Evolutionary conservation across 2,797 vertebrate genomes (phyloP), one percentile per base, ranked within the genome.

Genomic region (Knipowitschia caucasica): DNA sequence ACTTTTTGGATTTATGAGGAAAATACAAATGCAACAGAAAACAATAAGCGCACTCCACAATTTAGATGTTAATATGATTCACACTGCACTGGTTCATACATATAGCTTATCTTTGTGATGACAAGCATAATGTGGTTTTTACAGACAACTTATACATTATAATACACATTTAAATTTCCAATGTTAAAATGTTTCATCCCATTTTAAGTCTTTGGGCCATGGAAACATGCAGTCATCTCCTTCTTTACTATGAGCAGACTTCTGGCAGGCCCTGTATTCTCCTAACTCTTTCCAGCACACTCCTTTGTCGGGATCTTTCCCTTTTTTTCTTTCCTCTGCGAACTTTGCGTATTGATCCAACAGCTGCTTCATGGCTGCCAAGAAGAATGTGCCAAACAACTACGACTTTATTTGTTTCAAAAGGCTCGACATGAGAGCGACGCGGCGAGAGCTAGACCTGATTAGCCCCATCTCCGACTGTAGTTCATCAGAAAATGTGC

Each of bases 341-440:
- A 79, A 86, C 79, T 82, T 84, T 78, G 78, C 53, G 70, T 85
- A 86, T 89, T 80, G 87, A 89, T 87, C 87, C 84, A 85, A 83
- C 86, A 87, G 85, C 84, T 88, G 86, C 84, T 77, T 81, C 75
- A 73, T 67, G 73, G 77, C 78, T 80, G 81, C 82, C 84, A 82
- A 82, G 71, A 81, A 82, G 80, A 82, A 84, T 69, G 80, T 78
- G 75, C 80, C 78, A 78, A 79, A 73, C 82, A 78, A 83, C 73
- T 76, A 74, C 71, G 80, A 82, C 75, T 83, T 77, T 77, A 82
- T 84, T 85, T 73, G 75, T 81, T 85, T 84, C 81, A 84, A 86
- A 86, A 80, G 65, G 70, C 43, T 70, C 80, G 66, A 63, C 79
- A 79, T 82, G 75, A 83, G 80, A 85, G 71, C 70, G 67, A 66